Evolutionary conservation across 2,113 vertebrate species (phyloP), one percentile per base, ranked within the genome.

Genomic region (Neomonachus schauinslandi): DNA sequence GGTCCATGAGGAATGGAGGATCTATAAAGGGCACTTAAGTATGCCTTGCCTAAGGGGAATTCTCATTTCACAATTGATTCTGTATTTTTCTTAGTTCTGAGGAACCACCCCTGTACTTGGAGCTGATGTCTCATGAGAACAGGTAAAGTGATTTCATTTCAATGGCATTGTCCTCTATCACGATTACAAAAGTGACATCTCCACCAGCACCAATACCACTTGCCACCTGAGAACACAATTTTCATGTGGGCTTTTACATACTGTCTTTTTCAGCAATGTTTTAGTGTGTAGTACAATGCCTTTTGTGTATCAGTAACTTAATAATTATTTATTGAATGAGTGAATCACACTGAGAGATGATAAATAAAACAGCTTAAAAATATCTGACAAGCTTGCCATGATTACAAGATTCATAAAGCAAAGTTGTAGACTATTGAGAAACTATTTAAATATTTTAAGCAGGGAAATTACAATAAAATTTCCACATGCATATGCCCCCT

Each of bases 271-370:
- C 4, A 88, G 11, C 24, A 53, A 42, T 4, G 18, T 77, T 79
- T 92, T 92, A 57, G 24, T 13, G 3, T 15, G 76, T 16, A 49
- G 24, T 19, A 67, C 9, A 55, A 39, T 81, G 6, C 5, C 10
- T 65, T 94, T 81, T 6, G 36, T 86, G 7, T 55, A 67, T 87
- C 26, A 94, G 33, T 33, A 91, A 94, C 36, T 81, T 24, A 74
- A 26, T 57, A 91, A 81, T 87, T 87, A 55, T 9, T 77, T 67
- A 53, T 53, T 53, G 3, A 87, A 74, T 91, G 19, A 65, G 31
- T 69, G 72, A 87, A 87, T 4, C 7, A 79, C 46, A 57, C 15
- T 87, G 39, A 85, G 10, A 77, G 14, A 57, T 21, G 9, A 77
- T 83, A 61, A 59, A 67, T 33, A 59, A 26, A 81, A 61, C 16